A percentile compares a stretch with the other conserved stretches of the same genome.
phyloP scores from a whole-genome alignment of 2,113 vertebrate genomes.

The Trematomus loennbergii region DNA sequence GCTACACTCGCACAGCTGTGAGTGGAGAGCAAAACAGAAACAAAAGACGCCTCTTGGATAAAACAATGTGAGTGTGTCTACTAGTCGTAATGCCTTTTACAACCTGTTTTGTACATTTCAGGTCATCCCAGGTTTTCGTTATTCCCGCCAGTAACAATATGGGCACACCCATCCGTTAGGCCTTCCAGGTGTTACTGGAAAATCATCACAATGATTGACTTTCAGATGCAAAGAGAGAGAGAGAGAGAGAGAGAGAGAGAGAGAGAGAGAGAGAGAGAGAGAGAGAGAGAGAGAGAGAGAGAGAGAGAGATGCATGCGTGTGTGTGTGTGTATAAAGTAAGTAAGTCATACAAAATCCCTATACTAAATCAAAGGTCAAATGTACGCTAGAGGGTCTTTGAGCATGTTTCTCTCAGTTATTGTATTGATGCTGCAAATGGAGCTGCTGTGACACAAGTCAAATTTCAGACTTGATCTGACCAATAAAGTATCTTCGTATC shows the following conservation, averaged over 20 bases:
- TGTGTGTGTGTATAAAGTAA: no score
- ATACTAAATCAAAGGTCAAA: no score
- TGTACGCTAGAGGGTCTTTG: no score
- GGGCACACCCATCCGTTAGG: slow-evolving; percentile 35
- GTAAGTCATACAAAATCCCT: no score
- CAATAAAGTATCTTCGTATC: no score
- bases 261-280: not conserved
- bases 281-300: not conserved
- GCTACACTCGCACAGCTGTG: slow-evolving; percentile 57
- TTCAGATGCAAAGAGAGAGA: not conserved
- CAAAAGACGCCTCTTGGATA: not conserved
- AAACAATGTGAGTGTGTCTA: slow-evolving; percentile 29
- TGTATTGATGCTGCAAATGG: no score
- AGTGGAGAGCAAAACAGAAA: slow-evolving; percentile 7
- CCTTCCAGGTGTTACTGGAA: slow-evolving; percentile 57
- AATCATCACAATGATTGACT: slow-evolving; percentile 29
- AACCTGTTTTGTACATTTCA: slow-evolving; percentile 26
- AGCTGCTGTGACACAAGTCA: no score
- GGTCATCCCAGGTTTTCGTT: slow-evolving; percentile 27
- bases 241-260: not conserved
- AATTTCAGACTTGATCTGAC: no score
- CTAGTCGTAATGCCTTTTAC: slow-evolving; percentile 5
- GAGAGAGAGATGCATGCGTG: no score
- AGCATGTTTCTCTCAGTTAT: no score
- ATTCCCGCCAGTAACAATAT: slow-evolving; percentile 14